A percentile compares a stretch with the other conserved stretches of the same genome.
Evolutionary conservation across 2,888 invertebrate species (phyloP).

Genomic region (Phalera bucephala): DNA sequence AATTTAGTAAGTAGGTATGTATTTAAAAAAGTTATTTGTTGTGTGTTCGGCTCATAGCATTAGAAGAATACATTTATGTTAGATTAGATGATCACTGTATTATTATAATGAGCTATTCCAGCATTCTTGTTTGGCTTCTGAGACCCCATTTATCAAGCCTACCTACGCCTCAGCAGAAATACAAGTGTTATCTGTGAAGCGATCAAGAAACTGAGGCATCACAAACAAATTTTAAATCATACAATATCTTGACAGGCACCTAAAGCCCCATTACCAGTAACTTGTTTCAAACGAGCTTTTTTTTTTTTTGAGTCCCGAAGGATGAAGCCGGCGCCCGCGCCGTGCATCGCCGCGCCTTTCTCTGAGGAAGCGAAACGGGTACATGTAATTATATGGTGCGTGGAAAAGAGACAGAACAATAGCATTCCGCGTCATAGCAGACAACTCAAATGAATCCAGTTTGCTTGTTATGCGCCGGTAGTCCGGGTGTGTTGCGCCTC

Average conservation of each 20-base stretch:
- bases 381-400: slow-evolving; percentile 25
- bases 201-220: slow-evolving; percentile 36
- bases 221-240: slow-evolving; percentile 62
- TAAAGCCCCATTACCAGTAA: slow-evolving; percentile 67
- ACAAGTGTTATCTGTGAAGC: slow-evolving; percentile 27
- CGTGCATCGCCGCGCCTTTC: slow-evolving; percentile 72
- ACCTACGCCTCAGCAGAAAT: slow-evolving; percentile 24
- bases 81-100: no score
- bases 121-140: slow-evolving; percentile 2
- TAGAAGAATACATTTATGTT: neutral
- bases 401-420: slow-evolving; percentile 58
- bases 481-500: slow-evolving; percentile 53
- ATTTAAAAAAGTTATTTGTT: no score
- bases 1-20: no score
- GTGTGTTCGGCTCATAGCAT: no score
- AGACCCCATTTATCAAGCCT: slow-evolving; percentile 6
- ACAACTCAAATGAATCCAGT: slow-evolving; percentile 72
- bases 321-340: slow-evolving; percentile 77
- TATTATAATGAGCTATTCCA: no score
- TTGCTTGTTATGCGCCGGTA: slow-evolving; percentile 68
- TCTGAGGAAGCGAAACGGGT: slow-evolving; percentile 54
- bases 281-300: slow-evolving; percentile 77
- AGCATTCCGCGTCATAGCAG: slow-evolving; percentile 71
- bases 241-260: slow-evolving; percentile 69
- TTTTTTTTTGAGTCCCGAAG: slow-evolving; percentile 76